Base-by-base conservation (phyloP, 2,888 invertebrate genomes). In the Chymomyza caudatula region DNA sequence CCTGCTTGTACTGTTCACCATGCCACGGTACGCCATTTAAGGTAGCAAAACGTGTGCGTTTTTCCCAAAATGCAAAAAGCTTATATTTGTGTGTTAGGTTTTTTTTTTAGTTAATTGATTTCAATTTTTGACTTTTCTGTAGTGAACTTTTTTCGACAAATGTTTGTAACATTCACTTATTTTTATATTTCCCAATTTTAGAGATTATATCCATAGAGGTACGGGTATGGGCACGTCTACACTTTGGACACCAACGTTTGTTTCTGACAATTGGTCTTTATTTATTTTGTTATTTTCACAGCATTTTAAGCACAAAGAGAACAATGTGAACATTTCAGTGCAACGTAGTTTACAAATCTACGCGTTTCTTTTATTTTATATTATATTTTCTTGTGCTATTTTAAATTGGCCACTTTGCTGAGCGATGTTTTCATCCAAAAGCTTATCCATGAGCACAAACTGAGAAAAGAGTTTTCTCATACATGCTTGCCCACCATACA, bases 11-110 rank as follows among this genome's bases (percentile, higher is more conserved):
- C 49, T 69, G 25, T 64, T 71, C 19, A 82, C 67, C 51, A 82
- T 70, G 55, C 81, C 81, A 8, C 81, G 86, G 59, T 76, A 86
- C 0, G 81, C 71, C 81, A 81, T 81, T n/a, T n/a, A n/a, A n/a
- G n/a, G n/a, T n/a, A n/a, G n/a, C n/a, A n/a, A n/a, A n/a, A n/a
- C n/a, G 0, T 52, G 8, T 37, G 8, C 11, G 29, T 37, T 6
- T 37, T 11, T 2, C 8, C 6, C 3, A 49, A 47, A 47, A 4
- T 52, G 13, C 8, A 11, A 6, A 29, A 6, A 29, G 11, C 29
- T 29, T 29, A n/a, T n/a, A n/a, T n/a, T n/a, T n/a, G n/a, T n/a
- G 11, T 29, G 1, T 11, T 11, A 29, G 11, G 11, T 11, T 2
- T 37, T 8, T 37, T 37, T 37, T 4, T 13, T 37, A 4, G n/a